These are phyloP conservation scores for Xenopus laevis DNA, from an alignment of 2,113 vertebrate genomes.

Conservation along the genomic window DNA sequence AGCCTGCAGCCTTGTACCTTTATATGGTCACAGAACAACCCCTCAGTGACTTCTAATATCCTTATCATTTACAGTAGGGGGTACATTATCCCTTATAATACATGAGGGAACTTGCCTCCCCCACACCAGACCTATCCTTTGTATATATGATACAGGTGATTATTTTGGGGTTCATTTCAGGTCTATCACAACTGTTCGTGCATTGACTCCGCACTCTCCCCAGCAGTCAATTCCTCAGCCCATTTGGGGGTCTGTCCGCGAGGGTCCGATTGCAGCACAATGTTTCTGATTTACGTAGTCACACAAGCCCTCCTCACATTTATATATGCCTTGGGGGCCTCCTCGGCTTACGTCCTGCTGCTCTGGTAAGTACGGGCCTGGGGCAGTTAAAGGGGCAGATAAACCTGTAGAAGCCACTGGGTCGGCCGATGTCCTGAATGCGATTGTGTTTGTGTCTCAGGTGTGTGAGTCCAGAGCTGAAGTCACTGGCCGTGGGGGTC, in stretches of 20 bases:
- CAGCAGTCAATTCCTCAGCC: slow-evolving; percentile 65
- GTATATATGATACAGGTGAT: no score
- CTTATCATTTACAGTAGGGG: no score
- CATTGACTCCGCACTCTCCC: slow-evolving; percentile 57
- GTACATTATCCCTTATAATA: no score
- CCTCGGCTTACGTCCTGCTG: slow-evolving; percentile 67
- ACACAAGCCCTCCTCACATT: slow-evolving; percentile 69
- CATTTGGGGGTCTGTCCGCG: slow-evolving; percentile 76
- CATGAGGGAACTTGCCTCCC: no score
- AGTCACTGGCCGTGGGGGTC: slow-evolving; percentile 82
- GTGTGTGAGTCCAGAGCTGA: slow-evolving; percentile 78
- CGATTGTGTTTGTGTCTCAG: slow-evolving; percentile 58
- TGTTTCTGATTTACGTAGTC: slow-evolving; percentile 70
- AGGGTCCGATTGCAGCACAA: slow-evolving; percentile 64
- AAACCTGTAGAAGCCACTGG: not conserved
- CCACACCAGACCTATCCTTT: no score
- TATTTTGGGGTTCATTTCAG: slow-evolving; percentile 52
- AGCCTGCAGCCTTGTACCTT: no score
- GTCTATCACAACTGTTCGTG: slow-evolving; percentile 89
- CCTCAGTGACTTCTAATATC: no score
- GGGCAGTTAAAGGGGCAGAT: no score
- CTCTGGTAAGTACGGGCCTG: slow-evolving; percentile 66
- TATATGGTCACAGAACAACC: no score
- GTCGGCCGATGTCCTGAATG: no score
- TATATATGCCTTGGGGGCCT: slow-evolving; percentile 61